Percentiles rank a stretch among this genome's conserved stretches.
These are phyloP conservation scores for Dryoscopus gambensis DNA, from an alignment of 2,113 vertebrate species.

Conservation along the genomic window DNA sequence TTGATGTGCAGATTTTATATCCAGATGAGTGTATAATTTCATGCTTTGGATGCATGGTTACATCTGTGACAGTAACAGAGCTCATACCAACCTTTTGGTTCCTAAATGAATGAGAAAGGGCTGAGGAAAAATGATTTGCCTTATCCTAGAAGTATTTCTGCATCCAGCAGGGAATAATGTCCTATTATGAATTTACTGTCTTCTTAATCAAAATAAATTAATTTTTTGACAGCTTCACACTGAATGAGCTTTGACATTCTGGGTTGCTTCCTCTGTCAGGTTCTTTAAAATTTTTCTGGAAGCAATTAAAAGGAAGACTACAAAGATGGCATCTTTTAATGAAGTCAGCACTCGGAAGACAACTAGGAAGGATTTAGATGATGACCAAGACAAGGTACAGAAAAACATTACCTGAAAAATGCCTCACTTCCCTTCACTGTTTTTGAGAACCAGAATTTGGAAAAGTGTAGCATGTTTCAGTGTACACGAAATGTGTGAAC, in stretches of 20 bases:
- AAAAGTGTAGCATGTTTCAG: background rate
- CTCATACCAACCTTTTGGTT: background rate
- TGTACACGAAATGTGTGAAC: background rate
- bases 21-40: background rate
- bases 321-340: conserved; percentile 81
- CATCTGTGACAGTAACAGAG: background rate
- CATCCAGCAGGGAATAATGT: background rate
- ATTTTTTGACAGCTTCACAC: background rate
- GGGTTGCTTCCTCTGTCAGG: conserved; percentile 62
- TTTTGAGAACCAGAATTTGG: background rate
- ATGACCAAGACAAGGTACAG: conserved; percentile 54
- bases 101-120: background rate
- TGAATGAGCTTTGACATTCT: background rate
- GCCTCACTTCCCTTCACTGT: background rate
- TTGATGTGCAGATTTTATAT: background rate
- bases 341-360: conserved; percentile 81
- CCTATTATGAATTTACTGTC: background rate
- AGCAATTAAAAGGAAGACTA: conserved; percentile 80
- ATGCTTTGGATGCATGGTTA: background rate
- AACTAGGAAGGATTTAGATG: conserved; percentile 74
- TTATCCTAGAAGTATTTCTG: background rate
- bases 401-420: background rate
- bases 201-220: background rate
- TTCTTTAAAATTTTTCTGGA: conserved; percentile 87
- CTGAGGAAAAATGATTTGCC: background rate